Evolutionary conservation across 2,888 invertebrate species (phyloP).

Genomic region (Camponotus fellah): DNA sequence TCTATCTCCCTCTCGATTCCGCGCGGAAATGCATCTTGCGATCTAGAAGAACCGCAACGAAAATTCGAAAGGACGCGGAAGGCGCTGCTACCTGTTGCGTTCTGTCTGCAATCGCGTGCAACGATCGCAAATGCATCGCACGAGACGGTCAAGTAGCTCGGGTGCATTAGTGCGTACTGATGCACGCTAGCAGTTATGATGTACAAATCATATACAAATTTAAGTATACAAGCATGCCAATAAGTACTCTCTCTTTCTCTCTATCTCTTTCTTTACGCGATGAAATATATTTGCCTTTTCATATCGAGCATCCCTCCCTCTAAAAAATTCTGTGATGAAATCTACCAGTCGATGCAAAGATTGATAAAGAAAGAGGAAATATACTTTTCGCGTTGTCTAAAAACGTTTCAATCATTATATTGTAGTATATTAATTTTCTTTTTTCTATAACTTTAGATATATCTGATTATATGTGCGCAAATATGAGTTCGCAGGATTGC

Average conservation of each 20-base stretch:
- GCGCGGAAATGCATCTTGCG: constrained; percentile 42
- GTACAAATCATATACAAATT: constrained; percentile 10
- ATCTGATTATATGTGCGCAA: neutral
- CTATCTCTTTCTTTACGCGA: neutral
- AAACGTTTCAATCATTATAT: neutral
- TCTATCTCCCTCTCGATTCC: neutral
- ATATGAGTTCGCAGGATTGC: neutral
- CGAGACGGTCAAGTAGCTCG: neutral
- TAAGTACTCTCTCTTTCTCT: neutral
- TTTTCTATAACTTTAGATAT: neutral
- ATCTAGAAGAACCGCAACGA: constrained; percentile 15
- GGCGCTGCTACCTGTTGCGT: constrained; percentile 59
- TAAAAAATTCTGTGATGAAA: neutral
- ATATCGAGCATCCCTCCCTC: neutral
- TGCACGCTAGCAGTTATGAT: constrained; percentile 5
- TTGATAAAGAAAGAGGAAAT: neutral
- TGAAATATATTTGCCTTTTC: neutral
- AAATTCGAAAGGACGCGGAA: constrained; percentile 59
- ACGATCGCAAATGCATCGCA: constrained; percentile 31
- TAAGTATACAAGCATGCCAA: neutral
- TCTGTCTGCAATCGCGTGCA: neutral
- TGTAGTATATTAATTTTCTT: neutral
- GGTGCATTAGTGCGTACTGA: constrained; percentile 19
- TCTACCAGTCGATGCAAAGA: neutral
- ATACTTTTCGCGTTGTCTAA: neutral